Conservation (phyloP, 2,797 vertebrate genomes). For the Limosa lapponica region DNA sequence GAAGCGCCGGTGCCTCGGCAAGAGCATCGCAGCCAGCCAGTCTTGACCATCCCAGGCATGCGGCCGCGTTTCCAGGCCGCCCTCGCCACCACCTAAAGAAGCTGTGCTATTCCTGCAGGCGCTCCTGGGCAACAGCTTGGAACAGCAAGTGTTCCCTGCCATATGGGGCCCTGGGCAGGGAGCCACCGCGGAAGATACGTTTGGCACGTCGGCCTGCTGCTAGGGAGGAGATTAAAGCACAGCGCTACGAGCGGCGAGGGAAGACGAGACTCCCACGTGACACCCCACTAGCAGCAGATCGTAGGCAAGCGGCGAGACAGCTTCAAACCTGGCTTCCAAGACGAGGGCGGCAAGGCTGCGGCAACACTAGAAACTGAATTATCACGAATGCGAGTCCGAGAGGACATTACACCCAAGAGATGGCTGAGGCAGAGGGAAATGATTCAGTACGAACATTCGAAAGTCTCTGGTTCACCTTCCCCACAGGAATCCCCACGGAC, state of each 20-base stretch:
- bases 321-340: background rate
- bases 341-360: fast-evolving
- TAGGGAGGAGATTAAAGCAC: background rate
- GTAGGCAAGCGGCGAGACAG: fast-evolving
- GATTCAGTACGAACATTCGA: background rate
- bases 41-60: conserved; percentile 44
- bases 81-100: background rate
- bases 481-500: background rate
- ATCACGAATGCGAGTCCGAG: fast-evolving
- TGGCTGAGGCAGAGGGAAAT: background rate
- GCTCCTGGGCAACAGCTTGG: background rate
- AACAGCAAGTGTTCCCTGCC: conserved; percentile 42
- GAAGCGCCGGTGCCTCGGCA: background rate
- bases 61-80: background rate
- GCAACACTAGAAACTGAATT: background rate
- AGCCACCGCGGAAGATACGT: background rate
- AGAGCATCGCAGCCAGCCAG: background rate
- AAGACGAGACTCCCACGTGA: background rate
- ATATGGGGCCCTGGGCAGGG: background rate
- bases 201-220: background rate
- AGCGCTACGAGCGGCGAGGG: background rate
- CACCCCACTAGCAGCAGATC: background rate
- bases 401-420: background rate
- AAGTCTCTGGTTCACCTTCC: background rate
- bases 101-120: conserved; percentile 24